These are phyloP conservation scores for Elgaria multicarinata DNA, from an alignment of 2,113 vertebrate genomes.

Conservation along the genomic window DNA sequence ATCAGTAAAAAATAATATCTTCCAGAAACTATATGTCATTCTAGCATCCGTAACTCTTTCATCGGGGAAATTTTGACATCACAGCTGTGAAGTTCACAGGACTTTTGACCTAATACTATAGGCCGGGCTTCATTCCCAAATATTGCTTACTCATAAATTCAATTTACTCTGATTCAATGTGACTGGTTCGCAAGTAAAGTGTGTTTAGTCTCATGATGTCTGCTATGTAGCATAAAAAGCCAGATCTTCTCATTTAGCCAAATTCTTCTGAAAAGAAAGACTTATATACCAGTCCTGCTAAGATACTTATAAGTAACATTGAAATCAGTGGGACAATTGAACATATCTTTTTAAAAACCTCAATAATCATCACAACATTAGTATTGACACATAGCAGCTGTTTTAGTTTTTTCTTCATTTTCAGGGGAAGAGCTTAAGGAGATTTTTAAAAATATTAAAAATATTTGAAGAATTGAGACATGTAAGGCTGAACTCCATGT, in stretches of 20 bases:
- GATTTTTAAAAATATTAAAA: slow-evolving; percentile 44
- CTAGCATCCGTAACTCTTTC: slow-evolving; percentile 42
- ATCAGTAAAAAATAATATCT: slow-evolving; percentile 44
- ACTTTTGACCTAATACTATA: slow-evolving; percentile 22
- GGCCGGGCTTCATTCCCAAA: not conserved
- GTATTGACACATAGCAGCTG: slow-evolving; percentile 66
- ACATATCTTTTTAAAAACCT: slow-evolving; percentile 9
- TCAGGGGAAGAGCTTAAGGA: slow-evolving; percentile 42
- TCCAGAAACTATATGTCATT: slow-evolving; percentile 41
- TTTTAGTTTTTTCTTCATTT: slow-evolving; percentile 53
- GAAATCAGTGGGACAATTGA: not conserved
- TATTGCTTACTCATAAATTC: slow-evolving; percentile 13
- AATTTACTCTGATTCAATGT: slow-evolving; percentile 4
- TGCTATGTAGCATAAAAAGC: slow-evolving; percentile 36
- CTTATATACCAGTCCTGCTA: not conserved
- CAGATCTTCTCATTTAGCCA: slow-evolving; percentile 28
- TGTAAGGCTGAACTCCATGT: slow-evolving; percentile 38
- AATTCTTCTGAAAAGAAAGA: slow-evolving; percentile 10
- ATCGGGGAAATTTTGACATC: slow-evolving; percentile 40
- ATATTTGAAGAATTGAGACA: slow-evolving; percentile 26
- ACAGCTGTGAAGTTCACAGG: slow-evolving; percentile 56
- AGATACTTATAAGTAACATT: not conserved
- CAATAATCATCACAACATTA: slow-evolving; percentile 66
- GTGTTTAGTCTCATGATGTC: not conserved
- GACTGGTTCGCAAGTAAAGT: not conserved